phyloP scores from a whole-genome alignment of 2,113 vertebrate genomes.

The Dipodomys merriami region DNA sequence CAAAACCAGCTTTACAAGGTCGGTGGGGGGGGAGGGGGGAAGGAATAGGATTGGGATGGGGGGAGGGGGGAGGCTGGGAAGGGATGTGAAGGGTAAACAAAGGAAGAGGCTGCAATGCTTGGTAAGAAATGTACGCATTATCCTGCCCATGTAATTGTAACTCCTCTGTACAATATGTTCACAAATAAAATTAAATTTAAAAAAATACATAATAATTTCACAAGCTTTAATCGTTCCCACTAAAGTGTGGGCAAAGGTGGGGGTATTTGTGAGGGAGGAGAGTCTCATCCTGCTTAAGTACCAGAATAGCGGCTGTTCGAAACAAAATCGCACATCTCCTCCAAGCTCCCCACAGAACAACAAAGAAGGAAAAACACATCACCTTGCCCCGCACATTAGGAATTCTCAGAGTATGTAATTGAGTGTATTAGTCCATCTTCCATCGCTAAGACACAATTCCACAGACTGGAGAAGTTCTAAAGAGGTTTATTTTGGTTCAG shows the following conservation, averaged over 20 bases:
- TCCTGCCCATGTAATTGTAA: no score
- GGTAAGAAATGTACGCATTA: no score
- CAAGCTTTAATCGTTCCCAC: constrained; percentile 57
- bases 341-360: constrained; percentile 17
- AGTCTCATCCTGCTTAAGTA: constrained; percentile 46
- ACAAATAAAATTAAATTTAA: no score
- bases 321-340: constrained; percentile 54
- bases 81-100: no score
- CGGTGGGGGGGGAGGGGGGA: no score
- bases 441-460: neutral
- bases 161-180: no score
- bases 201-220: constrained; percentile 57
- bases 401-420: constrained; percentile 18
- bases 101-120: no score
- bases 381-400: neutral
- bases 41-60: no score
- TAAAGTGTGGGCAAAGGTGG: constrained; percentile 60
- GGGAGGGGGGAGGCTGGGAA: no score
- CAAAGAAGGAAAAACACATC: constrained; percentile 3
- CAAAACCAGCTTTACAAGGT: no score
- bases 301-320: constrained; percentile 51
- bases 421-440: neutral
- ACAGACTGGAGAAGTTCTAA: neutral
- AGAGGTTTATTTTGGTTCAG: neutral
- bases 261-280: constrained; percentile 56